Percentiles rank a stretch among this genome's conserved stretches.
Conservation (phyloP, 2,113 vertebrate species). For the Lepus europaeus region DNA sequence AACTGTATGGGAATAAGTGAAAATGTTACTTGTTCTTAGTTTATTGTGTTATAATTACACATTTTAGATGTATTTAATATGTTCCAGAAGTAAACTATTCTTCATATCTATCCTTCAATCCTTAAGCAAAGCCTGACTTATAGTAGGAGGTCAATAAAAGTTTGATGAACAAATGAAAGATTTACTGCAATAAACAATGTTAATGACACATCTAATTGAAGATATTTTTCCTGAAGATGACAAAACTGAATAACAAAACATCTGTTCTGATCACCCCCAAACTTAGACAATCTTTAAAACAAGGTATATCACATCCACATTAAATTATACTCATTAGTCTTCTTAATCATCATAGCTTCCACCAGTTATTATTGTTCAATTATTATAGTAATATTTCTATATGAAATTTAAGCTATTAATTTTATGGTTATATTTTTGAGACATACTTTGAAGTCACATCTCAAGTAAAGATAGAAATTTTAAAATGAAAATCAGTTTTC, state of each 20-base stretch:
- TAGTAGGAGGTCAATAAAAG: not conserved
- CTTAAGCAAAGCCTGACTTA: not conserved
- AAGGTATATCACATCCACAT: not conserved
- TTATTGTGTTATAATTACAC: not conserved
- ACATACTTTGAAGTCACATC: slow-evolving; percentile 23
- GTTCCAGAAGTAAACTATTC: not conserved
- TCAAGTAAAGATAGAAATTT: slow-evolving; percentile 29
- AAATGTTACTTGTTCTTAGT: not conserved
- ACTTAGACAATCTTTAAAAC: slow-evolving; percentile 17
- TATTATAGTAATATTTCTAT: slow-evolving; percentile 10
- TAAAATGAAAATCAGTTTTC: slow-evolving; percentile 15
- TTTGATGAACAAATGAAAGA: slow-evolving; percentile 35
- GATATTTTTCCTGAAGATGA: not conserved
- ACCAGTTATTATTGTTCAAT: not conserved
- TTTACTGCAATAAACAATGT: not conserved
- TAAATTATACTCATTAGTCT: slow-evolving; percentile 49
- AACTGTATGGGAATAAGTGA: not conserved
- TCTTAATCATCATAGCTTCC: slow-evolving; percentile 27
- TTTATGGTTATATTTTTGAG: slow-evolving; percentile 57
- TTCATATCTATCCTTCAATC: not conserved
- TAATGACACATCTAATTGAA: not conserved
- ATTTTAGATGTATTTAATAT: not conserved
- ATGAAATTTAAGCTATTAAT: slow-evolving; percentile 49
- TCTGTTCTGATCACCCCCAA: not conserved
- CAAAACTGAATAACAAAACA: slow-evolving; percentile 40